Evolutionary conservation across 2,888 invertebrate species (phyloP).

Genomic region (Apocheima hispidaria): DNA sequence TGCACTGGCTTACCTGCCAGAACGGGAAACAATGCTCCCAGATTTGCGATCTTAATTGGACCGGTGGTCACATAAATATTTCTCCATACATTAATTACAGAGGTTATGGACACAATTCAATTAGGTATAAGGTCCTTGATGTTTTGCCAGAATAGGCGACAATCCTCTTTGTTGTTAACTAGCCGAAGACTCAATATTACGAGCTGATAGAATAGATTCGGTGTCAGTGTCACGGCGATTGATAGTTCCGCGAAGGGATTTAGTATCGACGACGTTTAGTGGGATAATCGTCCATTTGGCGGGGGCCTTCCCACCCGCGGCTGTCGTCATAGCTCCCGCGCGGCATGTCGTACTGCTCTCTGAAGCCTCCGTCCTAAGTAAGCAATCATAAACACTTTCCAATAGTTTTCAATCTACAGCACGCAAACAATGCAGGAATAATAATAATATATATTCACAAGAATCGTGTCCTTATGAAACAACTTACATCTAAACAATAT

Average conservation of each 20-base stretch:
- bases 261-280: slow-evolving; percentile 89
- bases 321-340: slow-evolving; percentile 80
- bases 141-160: slow-evolving; percentile 1
- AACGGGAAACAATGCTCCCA: too few species aligned
- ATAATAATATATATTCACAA: slow-evolving; percentile 28
- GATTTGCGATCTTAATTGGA: too few species aligned
- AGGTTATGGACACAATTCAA: too few species aligned
- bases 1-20: too few species aligned
- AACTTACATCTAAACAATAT: slow-evolving; percentile 34
- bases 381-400: slow-evolving; percentile 82
- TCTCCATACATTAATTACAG: too few species aligned
- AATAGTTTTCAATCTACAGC: slow-evolving; percentile 63
- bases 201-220: slow-evolving; percentile 10
- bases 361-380: slow-evolving; percentile 84
- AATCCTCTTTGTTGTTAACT: slow-evolving; percentile 42
- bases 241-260: slow-evolving; percentile 46
- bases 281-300: slow-evolving; percentile 88
- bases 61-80: too few species aligned
- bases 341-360: slow-evolving; percentile 84
- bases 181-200: slow-evolving; percentile 42
- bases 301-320: slow-evolving; percentile 85
- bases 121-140: too few species aligned
- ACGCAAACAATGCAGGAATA: slow-evolving; percentile 29
- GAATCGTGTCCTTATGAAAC: slow-evolving; percentile 13
- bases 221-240: background rate